Percentiles rank a stretch among this genome's conserved stretches.
Conservation (phyloP, 1,140 invertebrate genomes). For the Zaprionus capensis region DNA sequence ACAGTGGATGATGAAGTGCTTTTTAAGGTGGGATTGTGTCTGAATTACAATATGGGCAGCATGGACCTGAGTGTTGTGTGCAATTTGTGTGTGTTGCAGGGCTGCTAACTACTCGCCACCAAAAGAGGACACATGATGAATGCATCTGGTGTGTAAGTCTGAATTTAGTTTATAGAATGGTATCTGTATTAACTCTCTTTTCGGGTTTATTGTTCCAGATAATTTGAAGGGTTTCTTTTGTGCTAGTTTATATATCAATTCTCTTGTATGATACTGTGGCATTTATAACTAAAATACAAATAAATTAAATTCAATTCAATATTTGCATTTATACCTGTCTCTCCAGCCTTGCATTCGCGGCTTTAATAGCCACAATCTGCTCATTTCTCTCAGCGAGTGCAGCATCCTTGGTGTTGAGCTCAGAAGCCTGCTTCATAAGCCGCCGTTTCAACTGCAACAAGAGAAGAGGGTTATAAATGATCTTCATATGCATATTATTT, state of each 20-base stretch:
- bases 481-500: not conserved
- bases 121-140: too few species aligned
- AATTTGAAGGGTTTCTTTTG: not conserved
- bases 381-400: slow-evolving; percentile 43
- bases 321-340: slow-evolving; percentile 34
- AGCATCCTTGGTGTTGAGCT: slow-evolving; percentile 50
- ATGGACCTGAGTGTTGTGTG: too few species aligned
- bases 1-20: too few species aligned
- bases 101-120: too few species aligned
- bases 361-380: slow-evolving; percentile 45
- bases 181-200: not conserved
- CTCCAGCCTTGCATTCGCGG: slow-evolving; percentile 13
- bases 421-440: slow-evolving; percentile 40
- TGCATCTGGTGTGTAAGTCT: too few species aligned
- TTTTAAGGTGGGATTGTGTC: too few species aligned
- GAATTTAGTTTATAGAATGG: not conserved
- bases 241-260: not conserved
- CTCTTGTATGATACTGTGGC: not conserved
- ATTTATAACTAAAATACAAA: not conserved
- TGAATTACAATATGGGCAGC: too few species aligned
- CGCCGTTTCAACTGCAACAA: slow-evolving; percentile 56
- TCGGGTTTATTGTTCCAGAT: slow-evolving; percentile 2
- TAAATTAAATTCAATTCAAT: not conserved
- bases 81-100: too few species aligned
- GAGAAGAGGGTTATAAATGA: slow-evolving; percentile 19